phyloP scores from a whole-genome alignment of 2,888 invertebrate species.

The Aspidiotus rigidus region DNA sequence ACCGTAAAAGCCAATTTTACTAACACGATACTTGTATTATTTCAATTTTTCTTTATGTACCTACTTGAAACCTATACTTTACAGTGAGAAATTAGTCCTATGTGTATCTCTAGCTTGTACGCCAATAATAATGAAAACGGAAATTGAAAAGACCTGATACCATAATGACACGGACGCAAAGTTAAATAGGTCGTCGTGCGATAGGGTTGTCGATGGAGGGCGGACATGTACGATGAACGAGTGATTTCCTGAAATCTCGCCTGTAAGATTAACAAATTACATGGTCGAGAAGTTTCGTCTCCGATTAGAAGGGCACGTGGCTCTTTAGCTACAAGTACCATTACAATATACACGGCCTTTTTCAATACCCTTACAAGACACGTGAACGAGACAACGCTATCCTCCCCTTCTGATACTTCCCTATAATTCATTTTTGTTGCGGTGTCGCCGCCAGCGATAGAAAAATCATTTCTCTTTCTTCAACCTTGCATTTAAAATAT shows the following conservation, averaged over 20 bases:
- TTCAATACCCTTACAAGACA: slow-evolving; percentile 20
- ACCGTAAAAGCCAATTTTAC: too few relatives aligned
- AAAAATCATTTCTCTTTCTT: slow-evolving; percentile 17
- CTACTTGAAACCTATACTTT: neutral
- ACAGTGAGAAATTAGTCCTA: neutral
- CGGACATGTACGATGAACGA: slow-evolving; percentile 10
- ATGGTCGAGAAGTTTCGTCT: slow-evolving; percentile 30
- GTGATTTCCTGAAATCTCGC: slow-evolving; percentile 31
- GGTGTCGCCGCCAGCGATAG: slow-evolving; percentile 19
- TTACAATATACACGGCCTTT: neutral
- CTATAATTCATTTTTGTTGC: slow-evolving; percentile 23
- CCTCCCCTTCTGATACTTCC: neutral
- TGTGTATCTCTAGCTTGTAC: neutral
- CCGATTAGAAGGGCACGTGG: slow-evolving; percentile 29
- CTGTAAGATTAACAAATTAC: slow-evolving; percentile 35
- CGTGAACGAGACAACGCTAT: slow-evolving; percentile 3
- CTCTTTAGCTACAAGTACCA: slow-evolving; percentile 21
- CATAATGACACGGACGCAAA: neutral
- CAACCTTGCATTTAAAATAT: too few relatives aligned
- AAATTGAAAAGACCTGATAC: neutral
- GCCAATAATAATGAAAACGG: neutral
- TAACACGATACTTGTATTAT: too few relatives aligned
- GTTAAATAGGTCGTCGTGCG: neutral
- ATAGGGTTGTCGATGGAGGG: slow-evolving; percentile 1
- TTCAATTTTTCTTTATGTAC: too few relatives aligned